Conservation (phyloP, 2,888 invertebrate species). For the Folsomia manolachei region DNA sequence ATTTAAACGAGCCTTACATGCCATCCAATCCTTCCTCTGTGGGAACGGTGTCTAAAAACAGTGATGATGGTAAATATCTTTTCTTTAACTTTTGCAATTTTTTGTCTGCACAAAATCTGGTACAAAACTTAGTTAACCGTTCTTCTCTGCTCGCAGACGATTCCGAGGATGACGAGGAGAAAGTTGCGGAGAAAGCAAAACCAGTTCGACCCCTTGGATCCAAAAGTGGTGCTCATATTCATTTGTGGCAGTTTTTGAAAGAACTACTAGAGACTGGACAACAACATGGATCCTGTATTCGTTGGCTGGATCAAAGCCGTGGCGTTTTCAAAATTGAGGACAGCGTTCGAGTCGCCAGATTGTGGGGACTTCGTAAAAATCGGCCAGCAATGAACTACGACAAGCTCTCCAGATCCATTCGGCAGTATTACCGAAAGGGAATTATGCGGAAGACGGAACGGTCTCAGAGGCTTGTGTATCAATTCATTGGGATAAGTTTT, state of each 20-base stretch:
- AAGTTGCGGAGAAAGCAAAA: slow-evolving; percentile 24
- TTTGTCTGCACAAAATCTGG: no score
- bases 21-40: slow-evolving; percentile 34
- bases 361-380: slow-evolving; percentile 98
- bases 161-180: slow-evolving; percentile 60
- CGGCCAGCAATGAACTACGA: slow-evolving; percentile 99
- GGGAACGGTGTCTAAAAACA: slow-evolving; percentile 27
- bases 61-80: slow-evolving; percentile 25
- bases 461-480: slow-evolving; percentile 96
- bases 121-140: slow-evolving; percentile 13
- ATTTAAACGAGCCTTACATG: neutral
- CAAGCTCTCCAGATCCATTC: slow-evolving; percentile 92
- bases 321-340: slow-evolving; percentile 99
- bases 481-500: no score
- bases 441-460: slow-evolving; percentile 99
- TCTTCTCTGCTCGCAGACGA: slow-evolving; percentile 56
- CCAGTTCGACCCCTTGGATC: slow-evolving; percentile 31
- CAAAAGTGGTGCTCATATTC: slow-evolving; percentile 76
- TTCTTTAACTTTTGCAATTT: neutral
- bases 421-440: slow-evolving; percentile 99
- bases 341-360: slow-evolving; percentile 90
- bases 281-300: slow-evolving; percentile 86
- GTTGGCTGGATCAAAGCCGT: slow-evolving; percentile 91
- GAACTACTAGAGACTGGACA: slow-evolving; percentile 87
- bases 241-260: slow-evolving; percentile 98